These are phyloP conservation scores for Cherax destructor DNA, from an alignment of 1,140 invertebrate genomes.

Conservation along the genomic window DNA sequence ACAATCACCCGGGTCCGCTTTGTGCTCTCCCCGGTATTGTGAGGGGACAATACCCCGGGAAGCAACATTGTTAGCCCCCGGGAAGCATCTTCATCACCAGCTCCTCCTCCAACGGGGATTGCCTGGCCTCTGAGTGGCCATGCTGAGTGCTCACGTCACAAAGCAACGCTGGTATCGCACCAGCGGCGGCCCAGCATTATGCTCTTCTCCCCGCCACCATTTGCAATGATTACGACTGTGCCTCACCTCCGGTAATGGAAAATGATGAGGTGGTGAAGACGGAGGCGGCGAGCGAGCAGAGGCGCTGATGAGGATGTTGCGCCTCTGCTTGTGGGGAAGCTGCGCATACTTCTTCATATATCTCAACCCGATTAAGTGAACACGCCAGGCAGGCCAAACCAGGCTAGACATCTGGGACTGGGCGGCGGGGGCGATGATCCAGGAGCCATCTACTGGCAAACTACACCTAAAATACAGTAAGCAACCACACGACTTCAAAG, in stretches of 20 bases:
- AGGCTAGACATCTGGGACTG: too few species aligned
- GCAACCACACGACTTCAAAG: too few species aligned
- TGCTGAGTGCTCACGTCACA: neutral
- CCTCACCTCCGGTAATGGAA: slow-evolving; percentile 50
- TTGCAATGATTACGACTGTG: slow-evolving; percentile 50
- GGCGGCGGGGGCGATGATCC: too few species aligned
- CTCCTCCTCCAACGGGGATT: neutral
- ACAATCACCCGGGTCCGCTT: slow-evolving; percentile 54
- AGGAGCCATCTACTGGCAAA: too few species aligned
- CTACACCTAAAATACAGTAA: too few species aligned
- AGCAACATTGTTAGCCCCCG: slow-evolving; percentile 48
- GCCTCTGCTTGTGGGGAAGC: neutral
- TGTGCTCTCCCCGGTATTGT: slow-evolving; percentile 41
- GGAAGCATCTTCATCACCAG: slow-evolving; percentile 45
- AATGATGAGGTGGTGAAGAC: slow-evolving; percentile 43
- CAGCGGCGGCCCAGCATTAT: slow-evolving; percentile 22
- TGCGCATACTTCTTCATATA: too few species aligned
- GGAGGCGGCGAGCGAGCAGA: slow-evolving; percentile 3
- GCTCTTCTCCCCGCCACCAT: slow-evolving; percentile 44
- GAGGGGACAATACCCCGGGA: slow-evolving; percentile 46
- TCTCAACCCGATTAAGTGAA: too few species aligned
- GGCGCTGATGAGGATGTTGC: neutral
- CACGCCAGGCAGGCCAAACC: too few species aligned
- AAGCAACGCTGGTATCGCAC: slow-evolving; percentile 29
- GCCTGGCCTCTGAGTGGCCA: neutral